A percentile compares a stretch with the other conserved stretches of the same genome.
phyloP scores from a whole-genome alignment of 1,140 invertebrate genomes.

The Orchestia grillus region DNA sequence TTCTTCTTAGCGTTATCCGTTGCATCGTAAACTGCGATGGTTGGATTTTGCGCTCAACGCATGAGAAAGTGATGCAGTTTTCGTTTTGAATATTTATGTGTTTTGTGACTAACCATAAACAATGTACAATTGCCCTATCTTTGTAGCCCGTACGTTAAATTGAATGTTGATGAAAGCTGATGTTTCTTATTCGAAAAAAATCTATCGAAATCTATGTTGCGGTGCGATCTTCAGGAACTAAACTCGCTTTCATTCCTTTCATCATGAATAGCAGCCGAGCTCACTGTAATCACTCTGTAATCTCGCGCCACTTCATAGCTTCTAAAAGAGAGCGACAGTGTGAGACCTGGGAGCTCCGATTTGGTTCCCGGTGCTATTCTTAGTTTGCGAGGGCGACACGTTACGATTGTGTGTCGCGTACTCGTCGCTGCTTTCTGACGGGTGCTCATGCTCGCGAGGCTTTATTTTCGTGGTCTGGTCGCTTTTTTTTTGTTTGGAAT shows the following conservation, averaged over 20 bases:
- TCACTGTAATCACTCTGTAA: not conserved
- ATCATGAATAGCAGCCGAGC: not conserved
- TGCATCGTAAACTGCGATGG: not conserved
- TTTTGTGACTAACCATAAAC: too few relatives aligned
- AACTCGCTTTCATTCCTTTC: not conserved
- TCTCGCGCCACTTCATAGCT: not conserved
- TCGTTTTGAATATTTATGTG: too few relatives aligned
- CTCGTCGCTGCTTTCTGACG: not conserved
- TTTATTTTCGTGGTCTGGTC: not conserved
- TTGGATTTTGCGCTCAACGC: too few relatives aligned
- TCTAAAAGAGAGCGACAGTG: not conserved
- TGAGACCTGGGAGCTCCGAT: not conserved
- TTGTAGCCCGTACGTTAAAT: not conserved
- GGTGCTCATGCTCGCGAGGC: not conserved
- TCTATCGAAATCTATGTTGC: not conserved
- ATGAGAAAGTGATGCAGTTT: too few relatives aligned
- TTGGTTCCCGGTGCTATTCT: not conserved
- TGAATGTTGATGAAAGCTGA: not conserved
- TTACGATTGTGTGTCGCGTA: not conserved
- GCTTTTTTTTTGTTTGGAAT: not conserved
- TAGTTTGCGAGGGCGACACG: not conserved
- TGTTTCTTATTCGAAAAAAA: not conserved
- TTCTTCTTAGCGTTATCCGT: not conserved
- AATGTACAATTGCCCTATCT: not conserved
- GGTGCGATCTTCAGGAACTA: not conserved